A percentile compares a stretch with the other conserved stretches of the same genome.
Evolutionary conservation across 1,140 invertebrate genomes (phyloP).

Genomic region (Polypedilum vanderplanki): DNA sequence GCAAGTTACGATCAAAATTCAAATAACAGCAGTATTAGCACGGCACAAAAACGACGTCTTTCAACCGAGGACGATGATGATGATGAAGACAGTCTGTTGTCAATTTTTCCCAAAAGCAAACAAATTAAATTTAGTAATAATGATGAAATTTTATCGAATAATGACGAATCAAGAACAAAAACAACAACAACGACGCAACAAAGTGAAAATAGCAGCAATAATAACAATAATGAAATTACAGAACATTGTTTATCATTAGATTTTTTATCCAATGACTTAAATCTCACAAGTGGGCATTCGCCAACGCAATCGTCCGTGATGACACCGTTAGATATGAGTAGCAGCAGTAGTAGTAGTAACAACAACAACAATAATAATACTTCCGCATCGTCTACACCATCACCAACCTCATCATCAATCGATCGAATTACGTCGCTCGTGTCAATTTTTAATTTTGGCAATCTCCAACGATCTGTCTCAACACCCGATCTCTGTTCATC

Average conservation of each 20-base stretch:
- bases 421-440: conserved; percentile 29
- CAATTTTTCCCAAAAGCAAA: background rate
- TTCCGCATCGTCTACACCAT: background rate
- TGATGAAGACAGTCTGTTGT: background rate
- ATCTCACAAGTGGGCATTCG: background rate
- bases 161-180: background rate
- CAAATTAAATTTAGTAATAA: background rate
- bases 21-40: background rate
- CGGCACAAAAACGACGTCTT: background rate
- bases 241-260: background rate
- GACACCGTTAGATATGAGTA: conserved; percentile 1
- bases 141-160: background rate
- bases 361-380: background rate
- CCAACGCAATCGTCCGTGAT: background rate
- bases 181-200: background rate
- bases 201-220: background rate
- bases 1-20: conserved; percentile 5
- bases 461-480: conserved; percentile 5
- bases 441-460: conserved; percentile 23
- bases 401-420: background rate
- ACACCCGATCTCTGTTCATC: conserved; percentile 26
- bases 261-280: conserved; percentile 19
- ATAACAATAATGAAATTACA: background rate
- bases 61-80: background rate
- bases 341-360: background rate